Percentiles rank a stretch among this genome's conserved stretches.
phyloP scores from a whole-genome alignment of 2,888 invertebrate species.

The Lepidochrysops patricia region DNA sequence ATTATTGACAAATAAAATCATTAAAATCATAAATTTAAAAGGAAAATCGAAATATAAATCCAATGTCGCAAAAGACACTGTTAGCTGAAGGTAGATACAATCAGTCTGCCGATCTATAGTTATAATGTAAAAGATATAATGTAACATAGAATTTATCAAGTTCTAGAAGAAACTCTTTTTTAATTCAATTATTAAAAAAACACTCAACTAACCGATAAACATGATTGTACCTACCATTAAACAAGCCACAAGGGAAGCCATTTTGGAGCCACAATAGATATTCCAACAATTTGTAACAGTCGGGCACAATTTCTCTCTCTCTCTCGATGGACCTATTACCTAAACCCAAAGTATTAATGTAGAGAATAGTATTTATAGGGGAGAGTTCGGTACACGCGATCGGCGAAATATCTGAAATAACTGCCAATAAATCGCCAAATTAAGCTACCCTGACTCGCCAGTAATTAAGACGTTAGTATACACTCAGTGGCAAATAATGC shows the following conservation, averaged over 20 bases:
- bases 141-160: no score
- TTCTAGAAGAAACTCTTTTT: no score
- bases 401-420: not conserved
- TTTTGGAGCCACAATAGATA: not conserved
- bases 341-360: not conserved
- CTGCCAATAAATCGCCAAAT: constrained; percentile 2
- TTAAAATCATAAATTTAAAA: no score
- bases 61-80: no score
- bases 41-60: no score
- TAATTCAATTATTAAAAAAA: no score
- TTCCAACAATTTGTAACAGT: not conserved
- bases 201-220: no score
- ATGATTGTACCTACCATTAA: not conserved
- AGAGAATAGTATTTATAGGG: not conserved
- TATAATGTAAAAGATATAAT: no score
- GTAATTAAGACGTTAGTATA: not conserved
- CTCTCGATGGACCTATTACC: not conserved
- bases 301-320: not conserved
- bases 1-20: no score
- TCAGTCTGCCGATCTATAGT: no score
- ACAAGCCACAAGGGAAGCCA: not conserved
- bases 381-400: not conserved
- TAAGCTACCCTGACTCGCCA: not conserved
- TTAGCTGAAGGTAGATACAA: no score
- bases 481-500: not conserved